A percentile compares a stretch with the other conserved stretches of the same genome.
phyloP scores from a whole-genome alignment of 2,113 vertebrate species.

The Bubo blakistoni region DNA sequence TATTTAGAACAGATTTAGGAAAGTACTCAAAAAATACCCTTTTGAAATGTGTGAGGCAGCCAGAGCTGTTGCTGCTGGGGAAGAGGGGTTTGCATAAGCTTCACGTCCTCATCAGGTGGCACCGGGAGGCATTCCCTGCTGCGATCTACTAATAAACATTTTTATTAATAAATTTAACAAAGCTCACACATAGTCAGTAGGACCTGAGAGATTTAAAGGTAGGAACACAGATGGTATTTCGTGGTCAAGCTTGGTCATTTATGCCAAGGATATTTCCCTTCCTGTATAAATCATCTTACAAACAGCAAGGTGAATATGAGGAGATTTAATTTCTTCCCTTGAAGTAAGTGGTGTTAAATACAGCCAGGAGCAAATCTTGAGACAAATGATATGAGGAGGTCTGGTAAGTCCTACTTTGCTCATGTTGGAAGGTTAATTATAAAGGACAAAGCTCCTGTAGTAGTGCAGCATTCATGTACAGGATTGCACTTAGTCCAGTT shows the following conservation, averaged over 20 bases:
- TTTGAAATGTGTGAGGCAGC: neutral
- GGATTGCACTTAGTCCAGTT: neutral
- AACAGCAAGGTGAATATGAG: neutral
- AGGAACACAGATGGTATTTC: neutral
- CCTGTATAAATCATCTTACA: neutral
- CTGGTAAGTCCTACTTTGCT: neutral
- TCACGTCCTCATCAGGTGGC: fast-evolving
- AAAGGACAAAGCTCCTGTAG: neutral
- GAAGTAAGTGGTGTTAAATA: neutral
- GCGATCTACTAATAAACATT: neutral
- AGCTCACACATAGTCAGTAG: neutral
- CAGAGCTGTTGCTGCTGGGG: neutral
- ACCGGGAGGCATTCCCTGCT: neutral
- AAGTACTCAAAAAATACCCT: neutral
- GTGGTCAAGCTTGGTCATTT: neutral
- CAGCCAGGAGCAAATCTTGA: neutral
- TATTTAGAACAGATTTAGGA: neutral
- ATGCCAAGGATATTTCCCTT: neutral
- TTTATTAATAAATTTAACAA: neutral
- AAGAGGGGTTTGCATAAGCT: neutral
- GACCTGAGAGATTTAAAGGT: neutral
- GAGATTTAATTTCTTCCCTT: neutral
- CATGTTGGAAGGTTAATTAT: neutral
- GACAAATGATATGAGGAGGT: neutral
- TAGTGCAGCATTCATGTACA: neutral